Evolutionary conservation across 2,888 invertebrate genomes (phyloP), one percentile per base, ranked within the genome.

Genomic region (Choreutis nemorana): DNA sequence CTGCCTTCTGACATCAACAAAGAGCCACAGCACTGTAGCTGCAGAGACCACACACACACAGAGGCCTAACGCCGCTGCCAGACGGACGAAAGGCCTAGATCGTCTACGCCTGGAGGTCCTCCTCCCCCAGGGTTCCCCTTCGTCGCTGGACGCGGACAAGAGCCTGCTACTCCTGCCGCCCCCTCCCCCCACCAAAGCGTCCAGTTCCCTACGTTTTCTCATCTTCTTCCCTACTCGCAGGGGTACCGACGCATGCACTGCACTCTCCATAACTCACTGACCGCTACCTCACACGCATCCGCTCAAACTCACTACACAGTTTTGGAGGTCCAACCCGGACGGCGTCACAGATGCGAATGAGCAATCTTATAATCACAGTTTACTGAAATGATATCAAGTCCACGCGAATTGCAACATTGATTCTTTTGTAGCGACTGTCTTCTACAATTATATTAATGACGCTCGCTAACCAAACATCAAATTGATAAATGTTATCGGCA

Each of bases 161-260:
- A 87, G 81, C 56, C 86, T 70, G 23, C 78, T 78, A 1, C 77
- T 66, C 3, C 81, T 55, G 14, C 68, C 66, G 1, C 65, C 75
- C 14, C 55, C 67, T 55, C 87, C 58, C 67, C 81, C 53, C 28
- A 87, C 87, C 30, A 89, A 62, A 23, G 89, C 89, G 57, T 89
- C 89, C 45, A 89, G 67, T 61, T 89, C 89, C 51, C 87, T 82
- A 41, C 89, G 81, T 56, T 89, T 89, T 52, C 87, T 81, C 87
- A 89, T 89, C 70, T 89, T 89, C 66, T 89, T 89, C 41, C 80
- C 59, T 73, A 87, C 67, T 73, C 87, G 56, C 68, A 86, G 62
- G 83, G 86, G 65, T 73, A 84, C 70, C 55, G 83, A 57, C 78
- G 84, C 65, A 75, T 85, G 80, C 81, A 85, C 77, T 36, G 67